These are phyloP conservation scores for Pardalotus punctatus DNA, from an alignment of 2,113 vertebrate genomes.

Conservation along the genomic window DNA sequence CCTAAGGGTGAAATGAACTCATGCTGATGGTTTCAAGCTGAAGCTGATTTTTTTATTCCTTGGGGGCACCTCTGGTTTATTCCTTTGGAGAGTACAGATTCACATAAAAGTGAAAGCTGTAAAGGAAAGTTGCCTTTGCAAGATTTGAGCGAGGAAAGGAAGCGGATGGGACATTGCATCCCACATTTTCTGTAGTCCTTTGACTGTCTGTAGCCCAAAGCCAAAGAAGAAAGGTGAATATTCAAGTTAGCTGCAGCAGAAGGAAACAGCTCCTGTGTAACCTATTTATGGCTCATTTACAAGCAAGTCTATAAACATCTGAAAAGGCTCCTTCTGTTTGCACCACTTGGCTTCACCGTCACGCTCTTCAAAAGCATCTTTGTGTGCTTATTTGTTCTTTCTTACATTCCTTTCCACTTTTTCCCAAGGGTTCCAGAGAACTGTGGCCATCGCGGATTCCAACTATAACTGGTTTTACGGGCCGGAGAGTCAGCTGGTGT, in stretches of 20 bases:
- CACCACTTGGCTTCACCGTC: background rate
- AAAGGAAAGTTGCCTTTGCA: background rate
- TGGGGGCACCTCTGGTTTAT: background rate
- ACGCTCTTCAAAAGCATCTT: background rate
- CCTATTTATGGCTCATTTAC: background rate
- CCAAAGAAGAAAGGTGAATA: background rate
- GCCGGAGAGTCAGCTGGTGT: slow-evolving; percentile 96
- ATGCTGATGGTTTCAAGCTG: background rate
- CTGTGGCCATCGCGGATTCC: slow-evolving; percentile 95
- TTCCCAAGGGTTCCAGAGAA: slow-evolving; percentile 90
- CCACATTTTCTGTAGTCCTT: background rate
- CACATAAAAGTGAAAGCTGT: background rate
- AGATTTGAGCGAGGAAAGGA: background rate
- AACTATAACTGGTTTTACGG: slow-evolving; percentile 99
- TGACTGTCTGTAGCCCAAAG: background rate
- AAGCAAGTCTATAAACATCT: background rate
- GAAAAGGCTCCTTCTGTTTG: background rate
- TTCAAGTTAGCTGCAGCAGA: background rate
- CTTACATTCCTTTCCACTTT: slow-evolving; percentile 20
- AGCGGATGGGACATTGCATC: background rate
- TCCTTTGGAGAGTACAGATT: background rate
- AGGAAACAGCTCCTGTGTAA: background rate
- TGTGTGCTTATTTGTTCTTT: slow-evolving; percentile 12
- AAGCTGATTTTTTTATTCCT: background rate
- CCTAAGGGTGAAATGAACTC: background rate